Evolutionary conservation across 2,888 invertebrate genomes (phyloP), one percentile per base, ranked within the genome.

Genomic region (Erebia epiphron): DNA sequence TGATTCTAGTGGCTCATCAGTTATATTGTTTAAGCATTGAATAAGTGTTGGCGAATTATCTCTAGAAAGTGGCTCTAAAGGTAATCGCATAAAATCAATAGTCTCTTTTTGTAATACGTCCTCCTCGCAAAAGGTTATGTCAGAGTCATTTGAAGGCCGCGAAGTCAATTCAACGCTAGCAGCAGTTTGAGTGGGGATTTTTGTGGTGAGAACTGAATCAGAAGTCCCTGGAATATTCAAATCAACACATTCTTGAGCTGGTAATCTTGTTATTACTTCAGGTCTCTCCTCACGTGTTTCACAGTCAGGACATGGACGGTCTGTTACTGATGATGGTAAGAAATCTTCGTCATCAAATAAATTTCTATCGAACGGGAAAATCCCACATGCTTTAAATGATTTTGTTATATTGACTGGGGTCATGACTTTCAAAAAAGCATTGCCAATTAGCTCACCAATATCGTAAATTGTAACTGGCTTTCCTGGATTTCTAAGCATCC

Each of bases 1-100:
- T 52, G 52, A 52, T 52, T 52, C 52, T 16, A 52, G 52, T 52
- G 52, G 52, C 52, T 52, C 52, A 52, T 52, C 52, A 52, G 52
- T 16, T 16, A 52, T 52, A 52, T 52, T 52, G 52, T 52, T 52
- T 52, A 16, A 16, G 52, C 16, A 16, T 16, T 52, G 16, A 52
- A 52, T 52, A 52, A 52, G 52, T 52, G 52, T 52, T 52, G 52
- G 52, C 16, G 52, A 52, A 52, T 52, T 52, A 52, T 52, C 52
- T 52, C 52, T 52, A 52, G 52, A 52, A 52, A 52, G 52, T 16
- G 52, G 52, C 52, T 52, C 52, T 16, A 52, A 52, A 52, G 52
- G 52, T 52, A 52, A 16, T 52, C 52, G 52, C 52, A 10, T 52
- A 52, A 52, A 16, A 16, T 52, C 16, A 50, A 50, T 50, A 50